Base-by-base conservation (phyloP, 2,113 vertebrate genomes). In the Microcebus tavaratra region DNA sequence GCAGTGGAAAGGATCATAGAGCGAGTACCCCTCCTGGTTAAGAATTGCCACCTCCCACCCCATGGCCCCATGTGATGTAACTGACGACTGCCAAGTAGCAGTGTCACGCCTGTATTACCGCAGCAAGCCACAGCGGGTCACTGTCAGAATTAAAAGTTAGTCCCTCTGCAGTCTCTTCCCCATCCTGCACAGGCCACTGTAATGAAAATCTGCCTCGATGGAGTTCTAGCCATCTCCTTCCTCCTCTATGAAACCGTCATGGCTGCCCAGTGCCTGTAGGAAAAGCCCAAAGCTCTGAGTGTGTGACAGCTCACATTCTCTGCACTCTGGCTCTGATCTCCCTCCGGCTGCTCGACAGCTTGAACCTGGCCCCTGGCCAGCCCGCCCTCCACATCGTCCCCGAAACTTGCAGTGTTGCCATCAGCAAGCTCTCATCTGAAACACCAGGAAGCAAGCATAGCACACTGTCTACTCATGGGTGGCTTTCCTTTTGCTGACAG, bases 11-110 rank as follows among this genome's bases (percentile, higher is more conserved):
- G 50, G n/a, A 2, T 14, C 42, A 48, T 2, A 27, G 53, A 82
- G 36, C 70, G 45, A 42, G 63, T 27, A 55, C 31, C n/a, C 75
- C 14, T 31, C 23, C 23, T 6, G 9, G 45, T 10, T 20, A 8
- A 7, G 48, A 29, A 36, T 45, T 59, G 15, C 53, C 53, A 55
- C 42, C 45, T 23, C 25, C 70, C 34, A 39, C 25, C 50, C 15
- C 31, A 8, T 2, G 17, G 27, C n/a, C 9, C 18, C 0, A 13
- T 25, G 23, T 2, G 15, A 34, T 36, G 7, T 18, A 25, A 31
- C 42, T 78, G 53, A 83, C 57, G 73, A 53, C 31, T 20, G 42
- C 80, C 48, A 55, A 59, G 39, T 14, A 45, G 76, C 42, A 29
- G 21, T 6, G 23, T 25, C 63, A 20, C 36, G 25, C 50, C 0